phyloP scores from a whole-genome alignment of 2,888 invertebrate genomes.

The Caenorhabditis japonica region DNA sequence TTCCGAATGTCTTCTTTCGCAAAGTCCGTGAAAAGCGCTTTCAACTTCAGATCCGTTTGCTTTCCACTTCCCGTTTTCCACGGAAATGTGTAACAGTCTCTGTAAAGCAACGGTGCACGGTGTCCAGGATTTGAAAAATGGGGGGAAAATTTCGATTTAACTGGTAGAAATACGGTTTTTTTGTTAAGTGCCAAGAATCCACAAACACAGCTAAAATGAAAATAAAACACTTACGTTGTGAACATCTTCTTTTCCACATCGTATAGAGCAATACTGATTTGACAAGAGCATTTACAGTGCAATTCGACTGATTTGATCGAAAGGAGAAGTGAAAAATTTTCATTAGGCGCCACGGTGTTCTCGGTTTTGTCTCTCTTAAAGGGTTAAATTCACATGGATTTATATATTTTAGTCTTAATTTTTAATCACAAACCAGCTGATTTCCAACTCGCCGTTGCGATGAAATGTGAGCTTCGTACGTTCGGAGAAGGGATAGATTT shows the following conservation, averaged over 20 bases:
- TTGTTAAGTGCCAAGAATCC: too few relatives aligned
- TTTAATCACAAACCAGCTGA: slow-evolving; percentile 17
- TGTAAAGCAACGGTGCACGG: too few relatives aligned
- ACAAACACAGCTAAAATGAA: too few relatives aligned
- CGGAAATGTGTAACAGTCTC: slow-evolving; percentile 60
- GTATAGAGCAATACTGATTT: slow-evolving; percentile 61
- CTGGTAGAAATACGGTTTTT: too few relatives aligned
- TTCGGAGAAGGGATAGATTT: slow-evolving; percentile 57
- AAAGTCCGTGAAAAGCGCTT: slow-evolving; percentile 82
- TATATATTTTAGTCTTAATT: too few relatives aligned
- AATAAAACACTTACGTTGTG: slow-evolving; percentile 51
- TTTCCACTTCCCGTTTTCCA: slow-evolving; percentile 53
- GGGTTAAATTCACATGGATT: not conserved
- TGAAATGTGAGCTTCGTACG: slow-evolving; percentile 59
- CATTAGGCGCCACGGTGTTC: slow-evolving; percentile 9
- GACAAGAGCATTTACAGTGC: slow-evolving; percentile 55
- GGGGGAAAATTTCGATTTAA: too few relatives aligned
- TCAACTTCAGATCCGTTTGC: slow-evolving; percentile 49
- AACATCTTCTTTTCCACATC: slow-evolving; percentile 58
- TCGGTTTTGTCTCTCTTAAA: slow-evolving; percentile 36
- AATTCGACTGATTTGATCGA: slow-evolving; percentile 58
- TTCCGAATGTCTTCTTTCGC: slow-evolving; percentile 87
- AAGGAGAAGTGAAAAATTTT: slow-evolving; percentile 49
- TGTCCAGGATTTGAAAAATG: too few relatives aligned
- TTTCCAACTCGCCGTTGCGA: slow-evolving; percentile 40